These are phyloP conservation scores for Hedya salicella DNA, from an alignment of 2,888 invertebrate genomes.

Conservation along the genomic window DNA sequence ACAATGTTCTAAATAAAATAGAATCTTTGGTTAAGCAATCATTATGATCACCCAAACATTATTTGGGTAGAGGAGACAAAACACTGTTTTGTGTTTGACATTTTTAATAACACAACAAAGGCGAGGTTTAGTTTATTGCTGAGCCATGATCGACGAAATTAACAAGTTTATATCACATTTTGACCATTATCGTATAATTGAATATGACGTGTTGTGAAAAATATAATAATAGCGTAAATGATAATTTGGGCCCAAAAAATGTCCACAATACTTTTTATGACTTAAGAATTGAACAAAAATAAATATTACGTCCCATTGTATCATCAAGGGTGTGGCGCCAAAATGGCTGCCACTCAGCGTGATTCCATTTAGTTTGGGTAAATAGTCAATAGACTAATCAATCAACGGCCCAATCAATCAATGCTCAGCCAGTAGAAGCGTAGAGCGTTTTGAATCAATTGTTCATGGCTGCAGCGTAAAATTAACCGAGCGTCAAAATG, in stretches of 20 bases:
- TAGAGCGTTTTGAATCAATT: constrained; percentile 33
- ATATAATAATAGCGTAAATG: background rate
- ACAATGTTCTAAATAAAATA: too few species aligned
- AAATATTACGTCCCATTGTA: background rate
- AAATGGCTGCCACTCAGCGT: constrained; percentile 22
- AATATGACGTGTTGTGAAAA: background rate
- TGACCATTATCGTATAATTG: too few species aligned
- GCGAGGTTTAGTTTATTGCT: too few species aligned
- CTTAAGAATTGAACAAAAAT: background rate
- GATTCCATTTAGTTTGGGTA: constrained; percentile 30
- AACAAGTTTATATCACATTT: too few species aligned
- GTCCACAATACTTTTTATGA: background rate
- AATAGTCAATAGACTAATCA: constrained; percentile 34
- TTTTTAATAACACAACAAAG: too few species aligned
- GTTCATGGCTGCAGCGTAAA: constrained; percentile 34
- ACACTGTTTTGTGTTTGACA: too few species aligned
- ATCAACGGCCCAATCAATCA: constrained; percentile 36
- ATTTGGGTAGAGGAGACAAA: too few species aligned
- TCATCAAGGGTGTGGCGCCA: background rate
- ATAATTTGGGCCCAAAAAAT: background rate
- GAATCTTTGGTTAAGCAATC: too few species aligned
- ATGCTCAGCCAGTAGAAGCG: constrained; percentile 14
- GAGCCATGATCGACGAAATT: too few species aligned
- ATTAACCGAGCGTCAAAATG: constrained; percentile 11
- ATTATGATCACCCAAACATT: too few species aligned